Base-by-base conservation (phyloP, 2,113 vertebrate species). In the Laterallus jamaicensis region DNA sequence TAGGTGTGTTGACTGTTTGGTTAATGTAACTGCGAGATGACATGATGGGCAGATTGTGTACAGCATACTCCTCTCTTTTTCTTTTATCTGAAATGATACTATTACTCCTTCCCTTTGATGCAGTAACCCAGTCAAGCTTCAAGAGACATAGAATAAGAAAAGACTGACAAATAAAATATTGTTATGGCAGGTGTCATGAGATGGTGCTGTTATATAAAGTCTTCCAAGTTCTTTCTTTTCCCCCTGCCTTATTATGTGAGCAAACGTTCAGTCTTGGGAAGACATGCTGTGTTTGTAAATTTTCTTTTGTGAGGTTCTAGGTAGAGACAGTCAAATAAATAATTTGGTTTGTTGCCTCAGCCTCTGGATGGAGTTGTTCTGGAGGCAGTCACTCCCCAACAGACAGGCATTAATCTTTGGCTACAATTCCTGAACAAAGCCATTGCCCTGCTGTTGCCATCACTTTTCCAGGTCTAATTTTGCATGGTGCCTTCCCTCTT, bases 161-260 rank as follows among this genome's bases (percentile, higher is more conserved):
- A 87, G 92, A 73, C 80, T 89, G 93, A 94, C 92, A 96, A 94
- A 93, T 92, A 86, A 96, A 96, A 82, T 92, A 92, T 92, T 96
- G 67, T 95, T 93, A 77, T 94, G 95, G 95, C 92, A 95, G 86
- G 63, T 95, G 85, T 91, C 21, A 28, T 8, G 11, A 88, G 62
- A 64, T 55, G 25, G 62, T 75, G 58, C 69, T 71, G 73, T 88
- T 96, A 84, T 24, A 93, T 64, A 78, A 88, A 91, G 73, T 92
- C 80, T 94, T 75, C 75, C 40, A 42, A 75, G 54, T 63, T 82
- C 52, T 60, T 86, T 88, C 86, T 74, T 32, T n/a, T 28, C 68
- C 74, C 69, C 22, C 31, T 29, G 56, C 44, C 18, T 84, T 82
- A 52, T 75, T 89, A 86, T 66, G 54, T 88, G 90, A 94, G 62